Base-by-base conservation (phyloP, 2,797 vertebrate genomes). In the Muscicapa striata region DNA sequence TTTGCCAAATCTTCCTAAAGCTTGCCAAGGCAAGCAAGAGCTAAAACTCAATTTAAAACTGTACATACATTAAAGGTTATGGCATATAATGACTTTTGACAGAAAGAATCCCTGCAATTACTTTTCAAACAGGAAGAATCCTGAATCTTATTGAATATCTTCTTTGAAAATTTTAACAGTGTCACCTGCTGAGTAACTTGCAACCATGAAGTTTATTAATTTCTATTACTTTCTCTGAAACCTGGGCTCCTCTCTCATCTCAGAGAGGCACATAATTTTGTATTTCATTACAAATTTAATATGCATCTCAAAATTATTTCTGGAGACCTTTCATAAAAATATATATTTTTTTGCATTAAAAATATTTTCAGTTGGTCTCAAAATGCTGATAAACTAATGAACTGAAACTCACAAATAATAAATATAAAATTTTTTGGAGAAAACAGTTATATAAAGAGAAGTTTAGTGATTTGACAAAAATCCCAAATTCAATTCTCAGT, bases 1-100 rank as follows among this genome's bases (percentile, higher is more conserved):
- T 87, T 96, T 92, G 49, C 94, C 93, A 94, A 73, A 74, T 20
- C 85, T 73, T 95, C 85, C 52, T 89, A 95, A 95, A 93, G 22
- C 61, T 94, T 95, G 64, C 38, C 92, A 96, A 95, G 68, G 21
- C 38, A 90, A 90, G 88, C 72, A 84, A 84, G 34, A 54, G 29
- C 55, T 93, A 93, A 93, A 85, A 34, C 64, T 94, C 81, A 76
- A 32, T 55, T 87, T 69, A 83, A 67, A 94, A 40, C 17, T 80
- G 75, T 22, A 30, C 32, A 46, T 6, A 1, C 6, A 15, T 57
- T 85, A 73, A 73, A 46, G 1, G 5, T 83, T 92, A 90, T 82
- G 32, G 21, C 36, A 18, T 41, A 27, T 58, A 78, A 66, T 27
- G 7, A 15, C 38, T 91, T 90, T 58, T 77, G 51, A 78, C 41